phyloP scores from a whole-genome alignment of 2,113 vertebrate species.

The Tachysurus fulvidraco region DNA sequence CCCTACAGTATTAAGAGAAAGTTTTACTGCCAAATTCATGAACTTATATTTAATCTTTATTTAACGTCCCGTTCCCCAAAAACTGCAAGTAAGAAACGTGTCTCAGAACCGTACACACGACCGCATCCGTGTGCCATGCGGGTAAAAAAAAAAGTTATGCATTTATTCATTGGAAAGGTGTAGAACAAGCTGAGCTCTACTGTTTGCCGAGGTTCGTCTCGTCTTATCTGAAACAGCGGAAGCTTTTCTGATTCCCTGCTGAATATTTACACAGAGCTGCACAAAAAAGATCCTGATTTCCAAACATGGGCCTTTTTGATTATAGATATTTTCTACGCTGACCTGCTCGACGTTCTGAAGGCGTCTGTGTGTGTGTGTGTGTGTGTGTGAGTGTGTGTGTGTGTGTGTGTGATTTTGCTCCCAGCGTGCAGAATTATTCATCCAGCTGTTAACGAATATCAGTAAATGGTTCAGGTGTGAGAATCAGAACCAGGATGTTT shows the following conservation, averaged over 20 bases:
- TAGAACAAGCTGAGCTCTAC: slow-evolving; percentile 44
- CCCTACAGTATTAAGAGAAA: neutral
- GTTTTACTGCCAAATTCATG: neutral
- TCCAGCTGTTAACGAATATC: slow-evolving; percentile 6
- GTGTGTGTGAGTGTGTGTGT: slow-evolving; percentile 11
- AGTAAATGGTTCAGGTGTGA: neutral
- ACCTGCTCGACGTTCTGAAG: slow-evolving; percentile 24
- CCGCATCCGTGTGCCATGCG: neutral
- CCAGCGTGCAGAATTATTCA: slow-evolving; percentile 9
- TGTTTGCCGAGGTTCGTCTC: slow-evolving; percentile 33
- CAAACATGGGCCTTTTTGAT: slow-evolving; percentile 50
- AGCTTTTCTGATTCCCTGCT: slow-evolving; percentile 30
- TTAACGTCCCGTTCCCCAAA: neutral
- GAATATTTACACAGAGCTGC: slow-evolving; percentile 47
- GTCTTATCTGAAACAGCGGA: slow-evolving; percentile 39
- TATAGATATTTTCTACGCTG: slow-evolving; percentile 29
- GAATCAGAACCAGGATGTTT: neutral
- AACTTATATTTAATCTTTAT: slow-evolving; percentile 6
- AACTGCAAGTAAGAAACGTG: neutral
- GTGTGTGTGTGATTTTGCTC: slow-evolving; percentile 14
- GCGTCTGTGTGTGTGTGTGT: neutral
- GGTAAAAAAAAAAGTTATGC: slow-evolving; percentile 41
- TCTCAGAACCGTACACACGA: neutral
- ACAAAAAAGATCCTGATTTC: slow-evolving; percentile 48
- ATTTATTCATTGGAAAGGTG: slow-evolving; percentile 57